Evolutionary conservation across 2,888 invertebrate genomes (phyloP), one percentile per base, ranked within the genome.

Genomic region (Latrodectus hesperus): DNA sequence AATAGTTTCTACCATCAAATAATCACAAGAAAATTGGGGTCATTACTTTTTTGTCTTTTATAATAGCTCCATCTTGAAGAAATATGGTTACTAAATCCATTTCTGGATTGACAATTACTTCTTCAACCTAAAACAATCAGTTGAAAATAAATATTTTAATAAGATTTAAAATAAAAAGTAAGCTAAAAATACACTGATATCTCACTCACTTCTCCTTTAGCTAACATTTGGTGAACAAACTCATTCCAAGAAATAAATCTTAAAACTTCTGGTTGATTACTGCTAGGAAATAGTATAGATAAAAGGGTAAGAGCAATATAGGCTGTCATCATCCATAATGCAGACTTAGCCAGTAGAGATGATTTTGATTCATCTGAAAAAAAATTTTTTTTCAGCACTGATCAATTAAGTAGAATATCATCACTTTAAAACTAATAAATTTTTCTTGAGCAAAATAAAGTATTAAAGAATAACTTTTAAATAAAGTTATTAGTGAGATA

Each of bases 161-260:
- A 52, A 68, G 16, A 60, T 12, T 38, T 71, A 17, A 22, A 67
- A 0, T 51, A 22, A 51, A n/a, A 64, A 52, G 26, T 26, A 67
- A 76, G 68, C 9, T 22, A 52, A 67, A 1, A 9, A 77, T 1
- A n/a, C 10, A n/a, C n/a, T 52, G 9, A n/a, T 11, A n/a, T 10
- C 17, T 53, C 38, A 76, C 83, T 89, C 90, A 93, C 98, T 93
- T 99, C 98, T 16, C 99, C 99, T 91, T 96, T 97, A 0, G 96
- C 95, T 81, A 99, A 93, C 96, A 99, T 97, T 89, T 97, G 96
- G 92, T 98, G 96, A 0, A 98, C 95, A 93, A 99, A 99, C 93
- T 99, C 98, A 93, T 98, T 97, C 99, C 99, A 99, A 0, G 90
- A 89, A 26, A 90, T 89, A 78, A 76, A 90, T 49, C 90, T 84